These are phyloP conservation scores for Eubasilissa regina DNA, from an alignment of 1,140 invertebrate genomes.

Conservation along the genomic window DNA sequence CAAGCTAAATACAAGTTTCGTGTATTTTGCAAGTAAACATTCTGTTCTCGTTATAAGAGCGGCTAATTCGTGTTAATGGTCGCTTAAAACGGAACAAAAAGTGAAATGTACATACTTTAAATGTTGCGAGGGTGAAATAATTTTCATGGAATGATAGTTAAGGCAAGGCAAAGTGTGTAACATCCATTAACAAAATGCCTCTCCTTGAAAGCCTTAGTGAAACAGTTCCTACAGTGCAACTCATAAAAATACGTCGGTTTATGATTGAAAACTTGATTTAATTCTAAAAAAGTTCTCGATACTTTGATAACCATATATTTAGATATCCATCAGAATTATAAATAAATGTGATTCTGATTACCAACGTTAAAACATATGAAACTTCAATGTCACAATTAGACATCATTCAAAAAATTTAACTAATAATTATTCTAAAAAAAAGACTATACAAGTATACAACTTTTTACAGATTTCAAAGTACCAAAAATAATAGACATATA, in stretches of 20 bases:
- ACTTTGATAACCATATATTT: too few species aligned
- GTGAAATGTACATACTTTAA: constrained; percentile 45
- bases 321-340: too few species aligned
- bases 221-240: constrained; percentile 19
- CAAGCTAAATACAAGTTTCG: background rate
- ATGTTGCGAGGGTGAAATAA: constrained; percentile 47
- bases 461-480: too few species aligned
- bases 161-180: constrained; percentile 50
- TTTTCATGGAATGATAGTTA: constrained; percentile 54
- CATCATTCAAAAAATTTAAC: too few species aligned
- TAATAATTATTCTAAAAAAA: too few species aligned
- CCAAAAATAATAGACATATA: too few species aligned
- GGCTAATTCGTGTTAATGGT: constrained; percentile 41
- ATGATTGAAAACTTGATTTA: too few species aligned
- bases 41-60: constrained; percentile 11
- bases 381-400: too few species aligned
- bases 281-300: too few species aligned
- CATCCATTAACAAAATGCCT: constrained; percentile 56
- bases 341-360: too few species aligned
- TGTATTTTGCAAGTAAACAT: constrained; percentile 19
- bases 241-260: background rate
- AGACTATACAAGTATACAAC: too few species aligned
- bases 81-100: constrained; percentile 42
- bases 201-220: constrained; percentile 47
- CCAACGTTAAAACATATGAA: too few species aligned